Base-by-base conservation (phyloP, 1,140 invertebrate genomes). In the Lasaia peninsularis region DNA sequence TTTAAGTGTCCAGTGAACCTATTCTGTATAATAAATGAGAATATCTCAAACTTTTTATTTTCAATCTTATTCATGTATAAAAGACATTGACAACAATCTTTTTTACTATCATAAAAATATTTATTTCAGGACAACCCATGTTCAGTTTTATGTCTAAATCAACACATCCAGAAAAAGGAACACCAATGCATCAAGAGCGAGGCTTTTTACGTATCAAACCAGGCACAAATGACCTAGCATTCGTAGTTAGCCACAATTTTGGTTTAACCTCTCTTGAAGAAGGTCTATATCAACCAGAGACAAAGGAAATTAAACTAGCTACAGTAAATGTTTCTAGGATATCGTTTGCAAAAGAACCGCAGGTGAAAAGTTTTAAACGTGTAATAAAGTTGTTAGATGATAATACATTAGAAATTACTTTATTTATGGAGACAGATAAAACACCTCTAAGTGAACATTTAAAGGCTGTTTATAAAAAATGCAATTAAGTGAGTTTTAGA, bases 161-260 rank as follows among this genome's bases (percentile, higher is more conserved):
- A 1, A 91, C 85, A 78, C 76, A 93, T 66, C 77, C 90, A 0
- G 88, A 91, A 32, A 91, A 80, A 21, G 88, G 89, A 10, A 90
- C 76, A 18, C 92, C 92, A 0, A 91, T 94, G 91, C 93, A 94
- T 71, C 80, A 92, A 57, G 93, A 94, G 76, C 74, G 89, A 52
- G 94, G 93, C 0, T 94, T 93, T 75, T 71, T 94, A 2, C 86
- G 91, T 35, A 90, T 93, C 7, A 88, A 92, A 51, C 92, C 92
- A 0, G 90, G 86, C 4, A 91, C 91, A 12, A 90, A 91, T 34
- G 75, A 92, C 48, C 64, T 94, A 6, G 88, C 91, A 6, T 89
- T 94, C 12, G 67, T 93, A 2, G 75, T 91, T 11, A 90, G 92
- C 33, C 93, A 94, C 62, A 94, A 93, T 75, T 92, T 92, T 78